Percentiles rank a stretch among this genome's conserved stretches.
These are phyloP conservation scores for Epinotia nisella DNA, from an alignment of 2,888 invertebrate species.

Conservation along the genomic window DNA sequence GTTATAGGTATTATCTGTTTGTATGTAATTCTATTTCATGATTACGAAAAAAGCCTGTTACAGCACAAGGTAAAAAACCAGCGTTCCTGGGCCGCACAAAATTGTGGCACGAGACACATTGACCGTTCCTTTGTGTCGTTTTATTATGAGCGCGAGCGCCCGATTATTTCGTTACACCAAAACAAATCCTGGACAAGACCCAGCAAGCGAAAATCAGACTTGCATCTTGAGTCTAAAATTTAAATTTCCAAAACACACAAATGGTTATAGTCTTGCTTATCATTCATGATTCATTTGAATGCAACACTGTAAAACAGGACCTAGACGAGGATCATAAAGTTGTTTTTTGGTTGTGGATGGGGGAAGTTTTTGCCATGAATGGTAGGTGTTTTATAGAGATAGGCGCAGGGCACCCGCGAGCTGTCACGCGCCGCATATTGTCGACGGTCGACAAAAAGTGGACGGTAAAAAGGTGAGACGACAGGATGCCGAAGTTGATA, in stretches of 20 bases:
- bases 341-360: conserved; percentile 46
- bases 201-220: conserved; percentile 43
- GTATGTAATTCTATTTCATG: conserved; percentile 53
- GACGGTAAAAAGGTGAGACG: conserved; percentile 61
- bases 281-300: conserved; percentile 48
- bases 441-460: conserved; percentile 65
- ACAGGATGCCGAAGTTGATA: conserved; percentile 41
- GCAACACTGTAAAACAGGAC: conserved; percentile 35
- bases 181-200: conserved; percentile 57
- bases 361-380: conserved; percentile 58
- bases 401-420: conserved; percentile 76
- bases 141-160: conserved; percentile 65
- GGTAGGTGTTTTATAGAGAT: conserved; percentile 59
- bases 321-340: conserved; percentile 45
- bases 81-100: conserved; percentile 59
- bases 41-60: conserved; percentile 63
- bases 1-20: neutral
- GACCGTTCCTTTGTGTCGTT: conserved; percentile 73
- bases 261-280: conserved; percentile 47
- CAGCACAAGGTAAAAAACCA: conserved; percentile 59
- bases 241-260: conserved; percentile 40
- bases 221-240: conserved; percentile 41
- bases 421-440: conserved; percentile 78
- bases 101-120: conserved; percentile 81
- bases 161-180: conserved; percentile 69